Evolutionary conservation across 2,888 invertebrate species (phyloP).

Genomic region (Emmelina monodactyla): DNA sequence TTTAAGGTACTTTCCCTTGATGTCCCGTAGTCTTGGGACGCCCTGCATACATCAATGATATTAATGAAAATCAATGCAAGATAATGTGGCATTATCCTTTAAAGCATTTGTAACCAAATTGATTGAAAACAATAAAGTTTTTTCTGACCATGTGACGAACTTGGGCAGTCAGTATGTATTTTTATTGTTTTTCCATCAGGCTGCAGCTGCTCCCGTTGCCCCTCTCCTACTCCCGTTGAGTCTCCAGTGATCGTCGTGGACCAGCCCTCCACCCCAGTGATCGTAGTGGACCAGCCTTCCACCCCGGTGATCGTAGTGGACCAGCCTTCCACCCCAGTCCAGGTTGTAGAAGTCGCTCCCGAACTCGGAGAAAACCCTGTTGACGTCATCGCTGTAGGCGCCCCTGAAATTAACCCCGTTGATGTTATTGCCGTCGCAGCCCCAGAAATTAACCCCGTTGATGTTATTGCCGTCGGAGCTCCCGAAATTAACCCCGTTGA

Average conservation of each 20-base stretch:
- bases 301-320: not conserved
- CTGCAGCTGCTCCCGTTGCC: not conserved
- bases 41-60: too few species aligned
- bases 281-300: not conserved
- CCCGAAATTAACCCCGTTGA: slow-evolving; percentile 14
- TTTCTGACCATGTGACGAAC: not conserved
- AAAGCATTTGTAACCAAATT: too few species aligned
- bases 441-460: slow-evolving; percentile 6
- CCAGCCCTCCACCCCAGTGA: slow-evolving; percentile 4
- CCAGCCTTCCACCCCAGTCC: slow-evolving; percentile 1
- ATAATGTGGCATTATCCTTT: too few species aligned
- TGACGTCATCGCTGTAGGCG: slow-evolving; percentile 17
- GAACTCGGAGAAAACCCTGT: slow-evolving; percentile 16
- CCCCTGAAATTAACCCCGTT: slow-evolving; percentile 15
- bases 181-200: not conserved
- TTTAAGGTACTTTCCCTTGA: too few species aligned
- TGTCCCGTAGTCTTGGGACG: too few species aligned
- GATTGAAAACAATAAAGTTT: too few species aligned
- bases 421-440: slow-evolving; percentile 4
- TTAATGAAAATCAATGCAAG: too few species aligned
- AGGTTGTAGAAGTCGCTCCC: slow-evolving; percentile 16
- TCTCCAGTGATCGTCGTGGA: slow-evolving; percentile 5
- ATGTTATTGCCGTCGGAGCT: not conserved
- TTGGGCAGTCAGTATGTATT: not conserved
- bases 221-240: not conserved